Evolutionary conservation across 2,888 invertebrate species (phyloP), one percentile per base, ranked within the genome.

Genomic region (Zaprionus obscuricornis): DNA sequence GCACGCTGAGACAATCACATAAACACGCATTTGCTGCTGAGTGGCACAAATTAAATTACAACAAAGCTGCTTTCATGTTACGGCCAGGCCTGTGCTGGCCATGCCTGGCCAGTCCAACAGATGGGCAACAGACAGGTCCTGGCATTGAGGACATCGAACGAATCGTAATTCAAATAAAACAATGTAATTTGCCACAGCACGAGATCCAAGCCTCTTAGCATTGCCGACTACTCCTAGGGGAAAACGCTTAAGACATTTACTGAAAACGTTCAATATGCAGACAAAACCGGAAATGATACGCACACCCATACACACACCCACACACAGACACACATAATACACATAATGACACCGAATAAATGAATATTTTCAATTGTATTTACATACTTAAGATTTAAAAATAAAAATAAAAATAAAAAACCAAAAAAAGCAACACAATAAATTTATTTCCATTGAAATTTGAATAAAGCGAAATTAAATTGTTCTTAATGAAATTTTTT

Each of bases 141-240:
- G 14, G 20, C 47, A 45, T 10, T 16, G 36, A 39, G 51, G 55
- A 66, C 51, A 68, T 68, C 51, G 67, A 62, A 71, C 62, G 37
- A 79, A 79, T 85, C 67, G 83, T 78, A 85, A 85, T 83, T 83
- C 84, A 85, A 85, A 79, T 79, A 83, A 83, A 79, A 72, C 85
- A 83, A 75, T 83, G 81, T 85, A 71, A 78, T 78, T 65, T 82
- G 27, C 11, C 45, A 31, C 34, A 66, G 49, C 57, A 56, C 31
- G 43, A 57, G 24, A n/a, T n/a, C n/a, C n/a, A n/a, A n/a, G 13
- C 47, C 40, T 45, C 26, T 31, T 14, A 36, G n/a, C 24, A 29
- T 29, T n/a, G 26, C 33, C 4, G 22, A 31, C 45, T 40, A n/a
- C n/a, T n/a, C n/a, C 39, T 20, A 14, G 10, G 13, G 11, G n/a